Evolutionary conservation across 2,113 vertebrate species (phyloP).

Genomic region (Nycticebus coucang): DNA sequence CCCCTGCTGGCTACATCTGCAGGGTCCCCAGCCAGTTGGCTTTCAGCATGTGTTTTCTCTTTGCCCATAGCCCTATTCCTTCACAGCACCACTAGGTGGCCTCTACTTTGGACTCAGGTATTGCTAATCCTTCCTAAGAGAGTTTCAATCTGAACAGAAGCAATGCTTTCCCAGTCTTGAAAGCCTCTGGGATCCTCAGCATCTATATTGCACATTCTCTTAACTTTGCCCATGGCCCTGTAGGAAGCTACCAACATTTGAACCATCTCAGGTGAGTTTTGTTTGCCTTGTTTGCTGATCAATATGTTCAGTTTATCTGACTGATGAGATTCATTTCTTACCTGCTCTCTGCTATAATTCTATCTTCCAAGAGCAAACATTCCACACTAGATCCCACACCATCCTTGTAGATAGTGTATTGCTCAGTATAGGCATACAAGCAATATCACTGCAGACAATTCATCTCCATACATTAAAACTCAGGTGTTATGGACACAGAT

Average conservation of each 20-base stretch:
- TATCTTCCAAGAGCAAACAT: background rate
- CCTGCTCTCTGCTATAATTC: background rate
- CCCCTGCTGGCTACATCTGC: accelerated
- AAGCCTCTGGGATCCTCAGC: background rate
- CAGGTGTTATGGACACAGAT: background rate
- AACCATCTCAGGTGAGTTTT: background rate
- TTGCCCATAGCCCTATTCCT: background rate
- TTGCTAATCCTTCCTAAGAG: background rate
- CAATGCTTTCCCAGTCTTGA: background rate
- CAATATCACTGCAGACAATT: background rate
- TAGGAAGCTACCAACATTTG: background rate
- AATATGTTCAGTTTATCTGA: background rate
- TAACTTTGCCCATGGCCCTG: background rate
- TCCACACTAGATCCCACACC: background rate
- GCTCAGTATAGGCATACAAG: background rate
- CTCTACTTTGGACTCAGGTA: background rate
- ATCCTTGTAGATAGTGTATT: background rate
- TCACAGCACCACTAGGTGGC: background rate
- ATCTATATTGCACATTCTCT: background rate
- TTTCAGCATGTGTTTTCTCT: background rate
- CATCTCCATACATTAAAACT: background rate
- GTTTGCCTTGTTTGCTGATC: background rate
- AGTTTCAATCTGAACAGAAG: background rate
- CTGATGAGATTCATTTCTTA: background rate
- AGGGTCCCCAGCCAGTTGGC: background rate